Evolutionary conservation across 2,888 invertebrate species (phyloP), one percentile per base, ranked within the genome.

Genomic region (Pterostichus madidus): DNA sequence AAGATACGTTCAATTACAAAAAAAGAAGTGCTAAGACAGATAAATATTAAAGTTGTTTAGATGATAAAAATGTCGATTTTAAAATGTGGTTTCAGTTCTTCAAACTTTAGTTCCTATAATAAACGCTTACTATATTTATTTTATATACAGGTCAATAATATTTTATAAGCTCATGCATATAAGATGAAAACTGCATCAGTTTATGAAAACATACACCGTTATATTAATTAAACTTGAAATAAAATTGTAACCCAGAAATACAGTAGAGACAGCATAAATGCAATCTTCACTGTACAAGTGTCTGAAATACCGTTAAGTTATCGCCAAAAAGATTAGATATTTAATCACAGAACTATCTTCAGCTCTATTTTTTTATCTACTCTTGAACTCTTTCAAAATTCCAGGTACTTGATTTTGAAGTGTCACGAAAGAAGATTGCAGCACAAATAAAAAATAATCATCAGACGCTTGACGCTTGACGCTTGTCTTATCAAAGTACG

Each of bases 381-480:
- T 32, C 61, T 61, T 31, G 31, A 61, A 61, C 11, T 64, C 32
- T 31, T 13, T n/a, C 32, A 64, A 64, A 64, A 64, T 64, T 64
- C 64, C 64, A 35, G 64, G 64, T 64, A 64, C 64, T 64, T 13
- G 35, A n/a, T 24, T 64, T 64, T 64, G 31, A 35, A 64, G 64
- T 32, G 64, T 64, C 64, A 64, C 64, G 64, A 13, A 24, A 64
- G 64, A 35, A 35, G 64, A 64, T 64, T 64, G 64, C 64, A 64
- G n/a, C 64, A 35, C 31, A 31, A 64, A 59, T 31, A 59, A 64
- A 46, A 64, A 64, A 35, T 64, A 13, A 64, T 64, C 64, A 64
- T 13, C 64, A 64, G 64, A 64, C 64, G 31, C 64, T 64, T 24
- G 24, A 24, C 24, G 24, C 1, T n/a, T n/a, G n/a, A n/a, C n/a